These are phyloP conservation scores for Tamias sibiricus DNA, from an alignment of 2,113 vertebrate genomes.

Conservation along the genomic window DNA sequence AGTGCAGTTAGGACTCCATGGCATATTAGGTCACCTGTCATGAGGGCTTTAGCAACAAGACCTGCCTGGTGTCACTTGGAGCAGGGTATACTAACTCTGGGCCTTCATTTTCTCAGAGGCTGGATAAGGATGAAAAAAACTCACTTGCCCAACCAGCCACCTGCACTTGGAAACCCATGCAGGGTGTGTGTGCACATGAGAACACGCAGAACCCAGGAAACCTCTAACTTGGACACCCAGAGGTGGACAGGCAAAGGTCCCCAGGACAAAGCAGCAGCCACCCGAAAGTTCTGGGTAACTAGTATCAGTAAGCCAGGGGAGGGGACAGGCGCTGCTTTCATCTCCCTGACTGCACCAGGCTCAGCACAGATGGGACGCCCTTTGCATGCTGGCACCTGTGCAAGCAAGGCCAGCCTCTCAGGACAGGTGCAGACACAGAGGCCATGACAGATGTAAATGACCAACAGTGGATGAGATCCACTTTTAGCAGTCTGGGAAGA, in stretches of 20 bases:
- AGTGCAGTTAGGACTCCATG: background rate
- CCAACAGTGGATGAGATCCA: background rate
- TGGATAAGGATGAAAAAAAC: background rate
- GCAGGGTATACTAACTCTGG: background rate
- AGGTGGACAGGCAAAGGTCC: background rate
- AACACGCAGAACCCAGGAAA: background rate
- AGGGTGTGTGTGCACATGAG: background rate
- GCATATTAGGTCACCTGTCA: background rate
- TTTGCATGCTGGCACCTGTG: background rate
- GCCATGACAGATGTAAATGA: background rate
- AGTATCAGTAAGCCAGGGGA: background rate
- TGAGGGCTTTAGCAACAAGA: background rate
- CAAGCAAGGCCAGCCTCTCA: background rate
- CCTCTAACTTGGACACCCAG: background rate
- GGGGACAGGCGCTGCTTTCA: background rate
- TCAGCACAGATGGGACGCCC: background rate
- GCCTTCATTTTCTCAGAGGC: background rate
- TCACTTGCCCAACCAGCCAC: background rate
- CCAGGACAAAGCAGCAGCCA: background rate
- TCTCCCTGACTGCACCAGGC: background rate
- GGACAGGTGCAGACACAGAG: background rate
- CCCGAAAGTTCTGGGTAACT: background rate
- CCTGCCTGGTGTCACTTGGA: background rate
- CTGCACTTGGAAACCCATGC: background rate
- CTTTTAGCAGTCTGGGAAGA: background rate